Conservation (phyloP, 2,797 vertebrate species). For the Glossophaga mutica region DNA sequence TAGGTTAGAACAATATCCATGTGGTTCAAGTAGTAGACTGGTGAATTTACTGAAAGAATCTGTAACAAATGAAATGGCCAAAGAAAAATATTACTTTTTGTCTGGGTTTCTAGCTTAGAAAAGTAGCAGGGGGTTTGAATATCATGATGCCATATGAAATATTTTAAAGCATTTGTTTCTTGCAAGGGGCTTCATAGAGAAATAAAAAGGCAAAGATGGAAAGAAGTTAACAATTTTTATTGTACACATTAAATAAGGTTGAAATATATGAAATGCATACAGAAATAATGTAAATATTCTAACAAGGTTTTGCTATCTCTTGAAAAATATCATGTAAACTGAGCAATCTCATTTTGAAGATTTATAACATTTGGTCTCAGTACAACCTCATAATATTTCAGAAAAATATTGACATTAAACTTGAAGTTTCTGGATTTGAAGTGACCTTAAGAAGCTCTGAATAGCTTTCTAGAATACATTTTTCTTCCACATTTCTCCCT, state of each 20-base stretch:
- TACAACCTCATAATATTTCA: neutral
- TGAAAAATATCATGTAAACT: neutral
- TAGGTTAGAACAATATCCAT: constrained; percentile 61
- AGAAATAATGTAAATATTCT: neutral
- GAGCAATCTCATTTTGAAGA: neutral
- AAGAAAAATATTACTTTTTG: constrained; percentile 44
- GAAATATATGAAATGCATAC: neutral
- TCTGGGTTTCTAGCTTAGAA: constrained; percentile 11
- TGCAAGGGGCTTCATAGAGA: neutral
- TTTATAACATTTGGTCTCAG: neutral
- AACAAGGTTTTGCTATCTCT: neutral
- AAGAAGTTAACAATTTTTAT: neutral
- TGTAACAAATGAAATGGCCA: constrained; percentile 44
- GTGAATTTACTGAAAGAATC: constrained; percentile 41
- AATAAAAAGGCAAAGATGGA: neutral
- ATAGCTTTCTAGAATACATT: neutral
- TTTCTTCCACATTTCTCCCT: neutral
- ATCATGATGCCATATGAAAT: neutral
- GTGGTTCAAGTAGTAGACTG: constrained; percentile 41
- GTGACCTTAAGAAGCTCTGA: neutral
- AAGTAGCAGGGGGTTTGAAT: constrained; percentile 55
- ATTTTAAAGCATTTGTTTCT: constrained; percentile 66
- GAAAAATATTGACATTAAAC: neutral
- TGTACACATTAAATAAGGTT: neutral
- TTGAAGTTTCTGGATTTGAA: constrained; percentile 1